Conservation (phyloP, 2,888 invertebrate genomes). For the Sinodicranocentrus sp. region DNA sequence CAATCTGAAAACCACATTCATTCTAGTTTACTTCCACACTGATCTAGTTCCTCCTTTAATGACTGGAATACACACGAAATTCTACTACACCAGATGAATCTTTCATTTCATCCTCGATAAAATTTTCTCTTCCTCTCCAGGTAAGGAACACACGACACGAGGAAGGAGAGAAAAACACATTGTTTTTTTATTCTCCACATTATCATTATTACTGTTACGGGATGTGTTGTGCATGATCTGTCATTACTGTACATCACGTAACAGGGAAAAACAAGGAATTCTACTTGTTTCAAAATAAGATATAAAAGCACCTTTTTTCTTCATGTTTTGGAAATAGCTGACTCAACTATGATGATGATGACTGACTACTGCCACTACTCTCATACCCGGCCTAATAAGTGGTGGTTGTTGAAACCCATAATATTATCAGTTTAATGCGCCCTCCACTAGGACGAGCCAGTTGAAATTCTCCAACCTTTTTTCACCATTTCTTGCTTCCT, state of each 20-base stretch:
- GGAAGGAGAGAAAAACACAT: background rate
- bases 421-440: slow-evolving; percentile 27
- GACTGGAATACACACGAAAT: too few relatives aligned
- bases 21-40: background rate
- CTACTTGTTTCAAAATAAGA: background rate
- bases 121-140: background rate
- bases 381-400: slow-evolving; percentile 18
- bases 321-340: background rate
- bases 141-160: slow-evolving; percentile 11
- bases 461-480: slow-evolving; percentile 8
- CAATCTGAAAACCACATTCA: background rate
- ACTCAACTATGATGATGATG: background rate
- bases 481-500: too few relatives aligned
- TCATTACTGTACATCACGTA: slow-evolving; percentile 29
- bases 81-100: too few relatives aligned
- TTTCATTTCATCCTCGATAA: background rate
- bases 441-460: slow-evolving; percentile 44
- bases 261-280: background rate
- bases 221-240: slow-evolving; percentile 25
- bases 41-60: slow-evolving; percentile 16
- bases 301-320: slow-evolving; percentile 13
- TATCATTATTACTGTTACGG: slow-evolving; percentile 25
- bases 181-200: background rate
- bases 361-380: background rate
- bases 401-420: slow-evolving; percentile 28